These are phyloP conservation scores for Callocephalon fimbriatum DNA, from an alignment of 2,113 vertebrate species.

Conservation along the genomic window DNA sequence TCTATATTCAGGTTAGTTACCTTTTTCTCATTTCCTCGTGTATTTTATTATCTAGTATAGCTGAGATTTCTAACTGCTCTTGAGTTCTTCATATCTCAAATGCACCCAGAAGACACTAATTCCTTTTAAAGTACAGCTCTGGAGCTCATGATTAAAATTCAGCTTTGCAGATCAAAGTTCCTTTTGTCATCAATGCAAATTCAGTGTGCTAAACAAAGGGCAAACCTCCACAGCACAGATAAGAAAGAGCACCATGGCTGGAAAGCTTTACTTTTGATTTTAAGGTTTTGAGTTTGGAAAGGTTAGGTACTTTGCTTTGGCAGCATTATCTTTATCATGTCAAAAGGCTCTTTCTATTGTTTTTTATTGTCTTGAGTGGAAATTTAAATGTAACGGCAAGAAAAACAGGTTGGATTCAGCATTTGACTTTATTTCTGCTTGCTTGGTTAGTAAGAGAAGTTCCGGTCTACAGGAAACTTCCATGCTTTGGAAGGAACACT, in stretches of 20 bases:
- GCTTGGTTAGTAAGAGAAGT: background rate
- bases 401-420: background rate
- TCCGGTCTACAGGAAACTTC: conserved; percentile 3
- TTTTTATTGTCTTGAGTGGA: background rate
- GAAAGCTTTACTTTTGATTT: background rate
- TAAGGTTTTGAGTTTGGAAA: background rate
- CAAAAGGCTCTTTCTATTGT: background rate
- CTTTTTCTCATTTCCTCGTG: background rate
- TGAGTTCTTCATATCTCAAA: background rate
- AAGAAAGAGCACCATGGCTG: background rate
- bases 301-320: background rate
- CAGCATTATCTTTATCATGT: background rate
- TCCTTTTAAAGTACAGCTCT: background rate
- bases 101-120: background rate
- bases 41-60: background rate
- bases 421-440: conserved; percentile 12
- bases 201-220: background rate
- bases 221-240: background rate
- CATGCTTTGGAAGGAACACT: background rate
- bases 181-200: background rate
- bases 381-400: background rate
- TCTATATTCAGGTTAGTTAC: background rate
- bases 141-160: background rate
- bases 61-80: background rate
- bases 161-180: background rate